Conservation (phyloP, 1,140 invertebrate genomes). For the Cotesia chilonis region DNA sequence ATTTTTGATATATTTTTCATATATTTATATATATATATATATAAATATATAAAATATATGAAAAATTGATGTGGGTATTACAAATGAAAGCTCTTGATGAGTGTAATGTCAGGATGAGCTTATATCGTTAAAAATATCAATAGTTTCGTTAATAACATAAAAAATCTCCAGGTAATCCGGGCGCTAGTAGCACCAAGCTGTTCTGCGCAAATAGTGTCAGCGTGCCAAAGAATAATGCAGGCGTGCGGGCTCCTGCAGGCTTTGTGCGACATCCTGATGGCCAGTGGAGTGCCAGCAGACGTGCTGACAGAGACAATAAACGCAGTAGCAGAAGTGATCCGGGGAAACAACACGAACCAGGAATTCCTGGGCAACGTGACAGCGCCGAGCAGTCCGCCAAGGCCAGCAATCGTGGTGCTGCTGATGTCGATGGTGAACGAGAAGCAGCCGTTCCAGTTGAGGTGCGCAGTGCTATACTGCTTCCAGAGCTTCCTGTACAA, state of each 20-base stretch:
- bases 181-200: conserved; percentile 90
- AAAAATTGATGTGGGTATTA: too few species aligned
- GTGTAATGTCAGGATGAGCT: too few species aligned
- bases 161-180: conserved; percentile 72
- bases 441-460: conserved; percentile 90
- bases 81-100: too few species aligned
- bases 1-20: too few species aligned
- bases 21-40: too few species aligned
- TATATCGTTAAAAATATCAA: too few species aligned
- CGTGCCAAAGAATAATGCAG: conserved; percentile 90
- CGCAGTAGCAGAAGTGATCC: conserved; percentile 92
- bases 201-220: conserved; percentile 76
- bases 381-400: conserved; percentile 90
- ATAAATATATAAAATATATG: too few species aligned
- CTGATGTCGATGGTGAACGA: conserved; percentile 99
- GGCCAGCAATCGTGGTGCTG: conserved; percentile 91
- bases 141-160: too few species aligned
- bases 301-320: conserved; percentile 96
- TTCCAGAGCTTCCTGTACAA: conserved; percentile 96
- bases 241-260: conserved; percentile 82
- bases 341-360: conserved; percentile 91
- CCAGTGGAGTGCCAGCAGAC: conserved; percentile 94
- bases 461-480: conserved; percentile 96
- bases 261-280: conserved; percentile 91
- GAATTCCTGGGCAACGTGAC: conserved; percentile 90